Conservation (phyloP, 1,140 invertebrate genomes). For the Dendrolimus kikuchii region DNA sequence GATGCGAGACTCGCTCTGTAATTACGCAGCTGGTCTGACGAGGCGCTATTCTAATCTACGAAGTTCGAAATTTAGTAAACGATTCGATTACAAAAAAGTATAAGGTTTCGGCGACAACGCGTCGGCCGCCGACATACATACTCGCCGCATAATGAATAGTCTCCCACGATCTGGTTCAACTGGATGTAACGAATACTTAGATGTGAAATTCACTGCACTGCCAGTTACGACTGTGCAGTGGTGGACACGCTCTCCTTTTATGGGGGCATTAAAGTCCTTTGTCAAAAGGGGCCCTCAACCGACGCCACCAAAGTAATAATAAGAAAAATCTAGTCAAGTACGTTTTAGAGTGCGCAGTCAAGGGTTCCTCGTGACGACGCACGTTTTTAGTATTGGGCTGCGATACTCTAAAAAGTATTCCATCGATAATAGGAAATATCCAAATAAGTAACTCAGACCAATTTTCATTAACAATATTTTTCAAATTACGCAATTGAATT, state of each 20-base stretch:
- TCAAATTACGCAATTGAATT: no score
- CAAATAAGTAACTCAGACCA: no score
- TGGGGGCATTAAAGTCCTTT: slow-evolving; percentile 9
- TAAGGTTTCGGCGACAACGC: slow-evolving; percentile 40
- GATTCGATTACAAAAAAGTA: slow-evolving; percentile 41
- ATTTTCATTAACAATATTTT: no score
- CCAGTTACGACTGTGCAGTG: neutral
- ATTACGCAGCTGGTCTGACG: slow-evolving; percentile 27
- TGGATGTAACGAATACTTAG: slow-evolving; percentile 46
- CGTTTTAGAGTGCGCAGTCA: no score
- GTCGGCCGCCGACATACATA: slow-evolving; percentile 4
- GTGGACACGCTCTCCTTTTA: slow-evolving; percentile 9
- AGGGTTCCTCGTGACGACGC: no score
- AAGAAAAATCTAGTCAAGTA: no score
- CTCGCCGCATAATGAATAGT: slow-evolving; percentile 40
- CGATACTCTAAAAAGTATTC: no score
- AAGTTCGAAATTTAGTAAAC: no score
- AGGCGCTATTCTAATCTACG: slow-evolving; percentile 10
- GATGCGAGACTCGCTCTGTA: slow-evolving; percentile 24
- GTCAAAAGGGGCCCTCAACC: neutral
- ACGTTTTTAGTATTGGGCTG: no score
- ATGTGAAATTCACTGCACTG: slow-evolving; percentile 13
- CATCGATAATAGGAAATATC: no score
- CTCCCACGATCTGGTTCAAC: slow-evolving; percentile 32
- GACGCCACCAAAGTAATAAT: slow-evolving; percentile 4